A percentile compares a stretch with the other conserved stretches of the same genome.
Conservation (phyloP, 2,797 vertebrate genomes). For the Phyllotis vaccarum region DNA sequence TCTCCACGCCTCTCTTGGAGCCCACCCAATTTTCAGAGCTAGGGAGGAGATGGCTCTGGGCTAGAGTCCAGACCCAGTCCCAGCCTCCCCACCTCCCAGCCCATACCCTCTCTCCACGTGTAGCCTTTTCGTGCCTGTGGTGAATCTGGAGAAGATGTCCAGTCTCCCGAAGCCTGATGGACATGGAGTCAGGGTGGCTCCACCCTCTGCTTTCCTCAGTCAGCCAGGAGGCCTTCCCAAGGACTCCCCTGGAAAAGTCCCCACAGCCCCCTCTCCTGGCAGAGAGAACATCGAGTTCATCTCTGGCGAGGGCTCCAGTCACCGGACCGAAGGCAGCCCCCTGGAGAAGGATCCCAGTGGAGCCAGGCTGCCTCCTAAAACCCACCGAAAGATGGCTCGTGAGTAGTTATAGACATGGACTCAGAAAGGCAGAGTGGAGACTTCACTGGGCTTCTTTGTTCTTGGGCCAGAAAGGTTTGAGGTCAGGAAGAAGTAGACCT, state of each 20-base stretch:
- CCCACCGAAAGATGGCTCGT: conserved; percentile 95
- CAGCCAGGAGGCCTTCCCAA: conserved; percentile 85
- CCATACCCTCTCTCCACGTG: conserved; percentile 64
- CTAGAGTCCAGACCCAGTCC: conserved; percentile 55
- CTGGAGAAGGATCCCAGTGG: conserved; percentile 83
- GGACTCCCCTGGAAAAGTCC: conserved; percentile 86
- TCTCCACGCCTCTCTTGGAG: conserved; percentile 49
- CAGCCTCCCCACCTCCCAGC: conserved; percentile 48
- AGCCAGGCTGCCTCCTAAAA: conserved; percentile 87
- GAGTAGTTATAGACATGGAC: conserved; percentile 85
- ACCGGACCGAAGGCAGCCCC: conserved; percentile 76
- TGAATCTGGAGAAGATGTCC: conserved; percentile 92
- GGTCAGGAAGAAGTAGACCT: background rate
- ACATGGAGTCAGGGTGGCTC: conserved; percentile 90
- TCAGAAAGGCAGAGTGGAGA: conserved; percentile 15
- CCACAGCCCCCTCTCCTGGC: conserved; percentile 76
- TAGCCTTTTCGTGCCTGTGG: conserved; percentile 93
- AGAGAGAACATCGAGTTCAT: conserved; percentile 82
- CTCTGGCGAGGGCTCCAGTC: conserved; percentile 68
- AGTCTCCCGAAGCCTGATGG: conserved; percentile 91
- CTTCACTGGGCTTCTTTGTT: conserved; percentile 13
- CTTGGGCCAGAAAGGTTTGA: background rate
- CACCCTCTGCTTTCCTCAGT: conserved; percentile 85
- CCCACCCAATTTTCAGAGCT: conserved; percentile 46
- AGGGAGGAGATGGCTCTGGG: conserved; percentile 67